Conservation (phyloP, 2,888 invertebrate species). For the Portevinia maculata region DNA sequence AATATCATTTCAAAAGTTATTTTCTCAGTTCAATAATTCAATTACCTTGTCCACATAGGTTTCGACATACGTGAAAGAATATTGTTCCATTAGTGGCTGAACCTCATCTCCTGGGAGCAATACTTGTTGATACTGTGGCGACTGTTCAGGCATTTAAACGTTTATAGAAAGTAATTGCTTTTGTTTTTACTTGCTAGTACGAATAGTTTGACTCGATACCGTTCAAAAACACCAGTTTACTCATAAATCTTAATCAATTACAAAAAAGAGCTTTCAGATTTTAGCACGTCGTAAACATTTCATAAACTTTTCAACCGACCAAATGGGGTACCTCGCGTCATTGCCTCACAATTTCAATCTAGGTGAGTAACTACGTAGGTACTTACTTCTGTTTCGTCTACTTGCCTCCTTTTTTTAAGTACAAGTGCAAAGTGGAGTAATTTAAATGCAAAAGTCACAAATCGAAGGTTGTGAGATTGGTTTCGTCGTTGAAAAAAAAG, state of each 20-base stretch:
- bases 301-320: no score
- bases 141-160: no score
- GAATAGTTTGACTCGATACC: no score
- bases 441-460: constrained; percentile 32
- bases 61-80: constrained; percentile 2
- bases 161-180: no score
- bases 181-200: no score
- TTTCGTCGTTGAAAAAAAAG: constrained; percentile 18
- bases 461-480: constrained; percentile 39
- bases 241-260: no score
- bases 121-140: constrained; percentile 32
- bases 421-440: constrained; percentile 15
- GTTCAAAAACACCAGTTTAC: no score
- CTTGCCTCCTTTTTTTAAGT: neutral
- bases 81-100: constrained; percentile 14
- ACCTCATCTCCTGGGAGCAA: neutral
- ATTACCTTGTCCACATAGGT: constrained; percentile 19
- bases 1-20: constrained; percentile 49
- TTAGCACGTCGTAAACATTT: no score
- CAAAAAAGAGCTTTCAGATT: no score
- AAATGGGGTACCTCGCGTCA: no score
- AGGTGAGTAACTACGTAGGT: neutral
- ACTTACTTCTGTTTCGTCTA: neutral
- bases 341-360: neutral
- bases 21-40: constrained; percentile 45